phyloP scores from a whole-genome alignment of 2,888 invertebrate species.

The Lacanobia oleracea region DNA sequence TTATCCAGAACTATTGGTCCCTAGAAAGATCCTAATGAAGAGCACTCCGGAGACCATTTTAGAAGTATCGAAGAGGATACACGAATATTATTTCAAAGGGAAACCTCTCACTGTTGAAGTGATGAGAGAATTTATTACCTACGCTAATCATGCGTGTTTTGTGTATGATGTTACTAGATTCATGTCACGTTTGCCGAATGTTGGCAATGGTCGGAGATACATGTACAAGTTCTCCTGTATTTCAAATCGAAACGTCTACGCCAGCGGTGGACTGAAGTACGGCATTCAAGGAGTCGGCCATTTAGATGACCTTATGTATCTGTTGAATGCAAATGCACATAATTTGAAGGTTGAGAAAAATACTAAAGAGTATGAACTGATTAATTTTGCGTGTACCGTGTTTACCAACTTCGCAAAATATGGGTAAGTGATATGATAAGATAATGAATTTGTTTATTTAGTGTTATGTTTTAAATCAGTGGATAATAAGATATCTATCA shows the following conservation, averaged over 20 bases:
- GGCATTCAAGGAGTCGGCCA: constrained; percentile 75
- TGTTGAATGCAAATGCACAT: constrained; percentile 73
- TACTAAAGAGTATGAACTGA: constrained; percentile 72
- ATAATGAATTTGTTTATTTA: too few species aligned
- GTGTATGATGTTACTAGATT: constrained; percentile 64
- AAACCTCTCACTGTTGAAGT: constrained; percentile 59
- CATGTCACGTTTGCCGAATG: constrained; percentile 43
- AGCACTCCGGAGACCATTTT: constrained; percentile 64
- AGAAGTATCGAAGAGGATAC: constrained; percentile 72
- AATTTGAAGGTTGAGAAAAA: constrained; percentile 70
- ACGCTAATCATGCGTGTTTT: constrained; percentile 64
- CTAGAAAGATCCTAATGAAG: constrained; percentile 70
- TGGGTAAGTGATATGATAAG: constrained; percentile 72
- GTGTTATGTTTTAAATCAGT: background rate
- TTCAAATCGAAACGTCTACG: constrained; percentile 75
- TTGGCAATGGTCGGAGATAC: constrained; percentile 45
- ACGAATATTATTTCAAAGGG: constrained; percentile 72
- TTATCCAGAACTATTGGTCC: constrained; percentile 73
- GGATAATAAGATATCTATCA: background rate
- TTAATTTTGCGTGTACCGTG: constrained; percentile 73
- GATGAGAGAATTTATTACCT: constrained; percentile 70
- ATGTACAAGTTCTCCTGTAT: constrained; percentile 68
- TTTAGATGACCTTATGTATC: constrained; percentile 79
- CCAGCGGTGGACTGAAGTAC: constrained; percentile 67
- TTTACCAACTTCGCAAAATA: constrained; percentile 82